phyloP scores from a whole-genome alignment of 92 coral and sea anemone genomes.

The Epizoanthus stellaris region DNA sequence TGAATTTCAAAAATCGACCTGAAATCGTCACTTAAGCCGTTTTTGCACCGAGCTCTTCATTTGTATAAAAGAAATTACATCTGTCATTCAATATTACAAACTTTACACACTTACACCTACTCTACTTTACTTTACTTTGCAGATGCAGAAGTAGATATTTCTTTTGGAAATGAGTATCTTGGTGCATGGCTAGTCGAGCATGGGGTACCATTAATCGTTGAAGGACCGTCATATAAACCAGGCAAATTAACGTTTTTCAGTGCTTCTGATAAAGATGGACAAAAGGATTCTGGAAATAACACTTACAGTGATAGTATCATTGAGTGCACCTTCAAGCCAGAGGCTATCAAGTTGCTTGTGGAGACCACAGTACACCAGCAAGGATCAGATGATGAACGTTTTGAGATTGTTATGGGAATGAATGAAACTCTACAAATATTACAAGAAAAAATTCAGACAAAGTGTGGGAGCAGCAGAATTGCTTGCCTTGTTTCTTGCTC shows the following conservation, averaged over 20 bases:
- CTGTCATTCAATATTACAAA: no score
- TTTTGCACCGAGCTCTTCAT: no score
- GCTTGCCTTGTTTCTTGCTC: background rate
- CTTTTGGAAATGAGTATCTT: background rate
- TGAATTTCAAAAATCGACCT: no score
- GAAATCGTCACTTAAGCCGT: no score
- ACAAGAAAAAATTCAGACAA: conserved; percentile 16
- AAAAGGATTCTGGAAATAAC: background rate
- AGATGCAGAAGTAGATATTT: conserved; percentile 25
- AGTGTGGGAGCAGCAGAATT: background rate
- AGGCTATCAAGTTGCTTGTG: background rate
- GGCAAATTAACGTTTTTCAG: conserved; percentile 7
- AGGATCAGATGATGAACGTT: background rate
- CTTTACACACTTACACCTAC: no score
- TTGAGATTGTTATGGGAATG: conserved; percentile 11
- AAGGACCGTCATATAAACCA: conserved; percentile 8
- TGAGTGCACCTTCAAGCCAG: conserved; percentile 7
- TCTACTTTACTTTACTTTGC: background rate
- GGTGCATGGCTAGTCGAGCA: conserved; percentile 10
- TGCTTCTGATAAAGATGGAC: background rate
- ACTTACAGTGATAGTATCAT: background rate
- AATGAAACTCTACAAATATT: background rate
- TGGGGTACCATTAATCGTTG: background rate
- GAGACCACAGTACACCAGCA: conserved; percentile 2
- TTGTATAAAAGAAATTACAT: no score